Evolutionary conservation across 1,140 invertebrate genomes (phyloP).

Genomic region (Drosophila grimshawi): DNA sequence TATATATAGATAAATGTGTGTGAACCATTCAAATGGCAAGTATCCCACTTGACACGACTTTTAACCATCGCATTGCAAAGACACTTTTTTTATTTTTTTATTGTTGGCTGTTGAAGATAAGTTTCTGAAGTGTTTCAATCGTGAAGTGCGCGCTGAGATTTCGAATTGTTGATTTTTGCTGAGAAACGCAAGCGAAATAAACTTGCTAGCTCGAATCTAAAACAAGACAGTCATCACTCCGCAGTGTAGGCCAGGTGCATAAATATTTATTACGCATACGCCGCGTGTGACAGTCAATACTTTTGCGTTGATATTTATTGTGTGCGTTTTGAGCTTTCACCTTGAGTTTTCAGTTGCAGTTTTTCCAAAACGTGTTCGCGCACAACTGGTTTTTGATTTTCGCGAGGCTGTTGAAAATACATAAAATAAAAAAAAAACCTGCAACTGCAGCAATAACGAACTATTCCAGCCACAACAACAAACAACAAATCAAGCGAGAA

Average conservation of each 20-base stretch:
- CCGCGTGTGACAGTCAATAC: conserved; percentile 51
- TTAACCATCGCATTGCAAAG: conserved; percentile 22
- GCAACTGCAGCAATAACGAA: conserved; percentile 42
- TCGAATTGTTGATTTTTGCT: not conserved
- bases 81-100: conserved; percentile 7
- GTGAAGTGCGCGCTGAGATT: conserved; percentile 18
- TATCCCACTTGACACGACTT: conserved; percentile 64
- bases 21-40: conserved; percentile 68
- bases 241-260: conserved; percentile 44
- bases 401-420: conserved; percentile 5
- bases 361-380: conserved; percentile 33
- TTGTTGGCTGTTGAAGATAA: conserved; percentile 13
- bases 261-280: conserved; percentile 81
- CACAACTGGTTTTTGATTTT: conserved; percentile 20
- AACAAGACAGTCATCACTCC: too few relatives aligned
- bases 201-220: not conserved
- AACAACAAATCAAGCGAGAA: not conserved
- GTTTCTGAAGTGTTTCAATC: conserved; percentile 8
- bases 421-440: conserved; percentile 23
- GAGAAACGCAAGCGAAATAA: not conserved
- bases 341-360: conserved; percentile 38
- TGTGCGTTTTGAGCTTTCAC: conserved; percentile 19
- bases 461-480: too few relatives aligned
- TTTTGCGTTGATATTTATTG: conserved; percentile 1
- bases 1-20: conserved; percentile 17